Conservation (phyloP, 2,113 vertebrate species). For the Steatornis caripensis region DNA sequence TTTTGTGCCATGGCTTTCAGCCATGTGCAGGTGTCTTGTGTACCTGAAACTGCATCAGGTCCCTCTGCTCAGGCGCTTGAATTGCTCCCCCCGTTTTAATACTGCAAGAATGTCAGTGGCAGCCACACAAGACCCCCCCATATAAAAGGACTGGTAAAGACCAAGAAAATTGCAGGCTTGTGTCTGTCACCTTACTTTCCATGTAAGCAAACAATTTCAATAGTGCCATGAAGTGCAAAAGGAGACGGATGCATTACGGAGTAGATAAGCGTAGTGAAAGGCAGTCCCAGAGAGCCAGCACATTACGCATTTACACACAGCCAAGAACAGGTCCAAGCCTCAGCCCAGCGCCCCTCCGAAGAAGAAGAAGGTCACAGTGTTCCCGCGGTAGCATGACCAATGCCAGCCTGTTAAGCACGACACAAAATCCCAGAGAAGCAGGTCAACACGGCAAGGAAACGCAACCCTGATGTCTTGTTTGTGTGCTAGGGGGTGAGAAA, state of each 20-base stretch:
- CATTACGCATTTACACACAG: not conserved
- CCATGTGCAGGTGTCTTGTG: no score
- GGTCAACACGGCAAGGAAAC: not conserved
- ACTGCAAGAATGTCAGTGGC: no score
- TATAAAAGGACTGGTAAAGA: not conserved
- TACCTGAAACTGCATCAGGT: no score
- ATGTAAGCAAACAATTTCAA: not conserved
- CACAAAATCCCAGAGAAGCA: not conserved
- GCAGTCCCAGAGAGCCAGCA: not conserved
- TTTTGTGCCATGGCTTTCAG: no score
- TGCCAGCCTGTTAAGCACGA: not conserved
- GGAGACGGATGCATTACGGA: not conserved
- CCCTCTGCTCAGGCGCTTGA: no score
- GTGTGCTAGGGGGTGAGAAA: not conserved
- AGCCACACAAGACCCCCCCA: no score
- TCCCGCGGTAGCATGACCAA: fast-evolving
- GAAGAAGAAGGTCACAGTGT: not conserved
- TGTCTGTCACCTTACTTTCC: not conserved
- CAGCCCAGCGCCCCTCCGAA: not conserved
- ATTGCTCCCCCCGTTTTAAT: no score
- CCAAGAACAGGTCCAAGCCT: not conserved
- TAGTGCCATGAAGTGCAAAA: not conserved
- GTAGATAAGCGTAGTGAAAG: not conserved
- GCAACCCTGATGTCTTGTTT: not conserved
- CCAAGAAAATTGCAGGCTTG: not conserved